Evolutionary conservation across 1,140 invertebrate species (phyloP).

Genomic region (Dysdera silvatica): DNA sequence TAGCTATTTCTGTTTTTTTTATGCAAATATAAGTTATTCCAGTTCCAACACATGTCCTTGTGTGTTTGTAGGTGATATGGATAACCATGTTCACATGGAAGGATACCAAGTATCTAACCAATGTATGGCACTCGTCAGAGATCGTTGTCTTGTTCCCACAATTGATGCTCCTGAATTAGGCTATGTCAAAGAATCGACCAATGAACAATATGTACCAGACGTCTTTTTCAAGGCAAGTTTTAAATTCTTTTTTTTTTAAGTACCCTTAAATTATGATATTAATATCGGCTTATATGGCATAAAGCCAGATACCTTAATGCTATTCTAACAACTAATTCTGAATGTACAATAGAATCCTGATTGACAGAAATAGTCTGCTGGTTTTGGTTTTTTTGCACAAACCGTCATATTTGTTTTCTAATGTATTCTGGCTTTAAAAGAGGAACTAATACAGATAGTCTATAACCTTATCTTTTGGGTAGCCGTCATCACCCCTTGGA

Average conservation of each 20-base stretch:
- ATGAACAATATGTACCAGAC: conserved; percentile 96
- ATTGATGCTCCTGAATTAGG: conserved; percentile 93
- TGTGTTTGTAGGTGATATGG: conserved; percentile 63
- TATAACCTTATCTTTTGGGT: no score
- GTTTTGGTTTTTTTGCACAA: no score
- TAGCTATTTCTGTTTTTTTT: background rate
- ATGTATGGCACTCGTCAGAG: conserved; percentile 90
- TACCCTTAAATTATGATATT: no score
- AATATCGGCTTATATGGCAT: no score
- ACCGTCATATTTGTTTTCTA: no score
- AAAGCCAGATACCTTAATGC: no score
- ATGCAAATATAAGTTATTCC: background rate
- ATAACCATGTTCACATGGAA: conserved; percentile 93
- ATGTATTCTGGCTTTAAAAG: no score
- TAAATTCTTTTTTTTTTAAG: no score
- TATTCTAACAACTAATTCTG: no score
- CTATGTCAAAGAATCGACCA: conserved; percentile 85
- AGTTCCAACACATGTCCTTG: background rate
- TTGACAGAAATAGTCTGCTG: background rate
- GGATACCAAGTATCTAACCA: conserved; percentile 99
- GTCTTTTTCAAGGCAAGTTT: conserved; percentile 92
- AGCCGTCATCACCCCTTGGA: no score
- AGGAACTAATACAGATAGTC: no score
- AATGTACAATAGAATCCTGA: background rate
- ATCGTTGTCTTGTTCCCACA: conserved; percentile 90